Percentiles rank a stretch among this genome's conserved stretches.
phyloP scores from a whole-genome alignment of 2,888 invertebrate genomes.

The Aporophyla lueneburgensis region DNA sequence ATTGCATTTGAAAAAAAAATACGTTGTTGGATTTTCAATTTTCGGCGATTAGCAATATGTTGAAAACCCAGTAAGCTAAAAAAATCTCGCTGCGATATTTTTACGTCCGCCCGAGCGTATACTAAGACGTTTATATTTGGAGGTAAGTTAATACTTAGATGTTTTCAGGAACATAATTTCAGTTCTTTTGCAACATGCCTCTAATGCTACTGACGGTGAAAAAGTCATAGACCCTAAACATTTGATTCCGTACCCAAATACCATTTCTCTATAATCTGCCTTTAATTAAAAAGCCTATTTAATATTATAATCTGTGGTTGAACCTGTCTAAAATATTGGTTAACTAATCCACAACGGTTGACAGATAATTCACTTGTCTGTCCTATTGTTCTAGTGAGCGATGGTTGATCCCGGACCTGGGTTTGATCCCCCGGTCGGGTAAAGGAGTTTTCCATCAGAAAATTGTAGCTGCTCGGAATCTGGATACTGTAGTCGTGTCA shows the following conservation, averaged over 20 bases:
- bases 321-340: neutral
- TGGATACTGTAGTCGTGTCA: neutral
- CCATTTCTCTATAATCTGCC: neutral
- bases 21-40: too few species aligned
- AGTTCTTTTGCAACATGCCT: constrained; percentile 10
- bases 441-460: neutral
- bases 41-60: too few species aligned
- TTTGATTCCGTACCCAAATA: neutral
- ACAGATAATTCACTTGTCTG: neutral
- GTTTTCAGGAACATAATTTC: constrained; percentile 42
- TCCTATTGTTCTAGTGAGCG: neutral
- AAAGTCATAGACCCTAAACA: constrained; percentile 7
- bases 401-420: too few species aligned
- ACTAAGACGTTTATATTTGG: neutral
- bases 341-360: neutral
- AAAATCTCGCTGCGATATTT: too few species aligned
- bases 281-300: neutral
- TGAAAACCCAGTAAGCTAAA: too few species aligned
- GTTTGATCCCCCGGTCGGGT: neutral
- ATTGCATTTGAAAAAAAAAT: too few species aligned
- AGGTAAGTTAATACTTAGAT: constrained; percentile 13
- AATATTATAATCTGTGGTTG: neutral
- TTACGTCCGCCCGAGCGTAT: too few species aligned
- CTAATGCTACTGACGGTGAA: constrained; percentile 3
- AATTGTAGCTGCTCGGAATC: neutral